phyloP scores from a whole-genome alignment of 1,140 invertebrate species.

The Lepidostoma basale region DNA sequence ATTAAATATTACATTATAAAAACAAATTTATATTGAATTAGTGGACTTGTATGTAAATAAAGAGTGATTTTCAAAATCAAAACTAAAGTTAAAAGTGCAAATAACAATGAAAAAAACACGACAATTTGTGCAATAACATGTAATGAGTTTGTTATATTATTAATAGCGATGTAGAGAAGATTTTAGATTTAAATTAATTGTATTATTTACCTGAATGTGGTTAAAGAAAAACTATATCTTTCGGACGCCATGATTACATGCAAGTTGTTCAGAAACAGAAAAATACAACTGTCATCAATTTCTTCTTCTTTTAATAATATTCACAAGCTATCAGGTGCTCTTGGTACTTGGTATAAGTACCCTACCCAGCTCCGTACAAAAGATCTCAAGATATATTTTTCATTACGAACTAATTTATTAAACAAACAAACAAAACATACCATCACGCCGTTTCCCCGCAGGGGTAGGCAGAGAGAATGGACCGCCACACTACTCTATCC shows the following conservation, averaged over 20 bases:
- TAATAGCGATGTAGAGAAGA: too few relatives aligned
- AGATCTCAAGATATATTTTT: too few relatives aligned
- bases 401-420: too few relatives aligned
- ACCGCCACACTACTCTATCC: too few relatives aligned
- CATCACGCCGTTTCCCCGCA: too few relatives aligned
- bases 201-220: constrained; percentile 90
- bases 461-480: too few relatives aligned
- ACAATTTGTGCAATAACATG: neutral
- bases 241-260: constrained; percentile 85
- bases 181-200: neutral
- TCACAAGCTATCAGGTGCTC: neutral
- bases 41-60: neutral
- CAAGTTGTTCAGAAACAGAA: neutral
- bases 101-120: too few relatives aligned
- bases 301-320: neutral
- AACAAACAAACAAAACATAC: too few relatives aligned
- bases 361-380: too few relatives aligned
- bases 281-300: neutral
- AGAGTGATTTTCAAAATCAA: too few relatives aligned
- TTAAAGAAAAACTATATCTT: constrained; percentile 97
- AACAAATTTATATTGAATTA: neutral
- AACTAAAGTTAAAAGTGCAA: too few relatives aligned
- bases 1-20: neutral
- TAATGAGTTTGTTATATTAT: neutral
- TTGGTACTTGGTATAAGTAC: neutral